Base-by-base conservation (phyloP, 2,888 invertebrate genomes). In the Eupithecia insigniata region DNA sequence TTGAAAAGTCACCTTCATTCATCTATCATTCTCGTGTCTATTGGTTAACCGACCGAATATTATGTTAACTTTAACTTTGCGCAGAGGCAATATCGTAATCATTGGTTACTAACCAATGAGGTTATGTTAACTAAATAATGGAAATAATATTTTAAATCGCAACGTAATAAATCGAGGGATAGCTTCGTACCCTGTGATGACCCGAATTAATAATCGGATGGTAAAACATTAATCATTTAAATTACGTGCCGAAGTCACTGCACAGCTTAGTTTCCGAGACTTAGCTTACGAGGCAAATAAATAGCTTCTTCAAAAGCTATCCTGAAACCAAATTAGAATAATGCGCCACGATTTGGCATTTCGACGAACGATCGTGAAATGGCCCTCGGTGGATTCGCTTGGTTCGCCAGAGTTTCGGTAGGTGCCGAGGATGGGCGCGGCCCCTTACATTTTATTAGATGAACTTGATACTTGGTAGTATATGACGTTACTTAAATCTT, bases 31-130 rank as follows among this genome's bases (percentile, higher is more conserved):
- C n/a, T n/a, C n/a, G n/a, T n/a, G n/a, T n/a, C 43, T 7, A 6
- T 12, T 43, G 18, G 43, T 43, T 43, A 5, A 39, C 43, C n/a
- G 8, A 14, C n/a, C 10, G 46, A 46, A 46, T 46, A 46, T 51
- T 22, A 7, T 7, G 5, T n/a, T 18, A 1, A 46, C 0, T 55
- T 94, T 86, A 97, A 96, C 97, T 97, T 97, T 97, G 97, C 97
- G 97, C 97, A 97, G 97, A 95, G 97, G 97, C 97, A 96, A 96
- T 97, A 97, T 97, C 97, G 97, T 97, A 97, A 97, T n/a, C n/a
- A n/a, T n/a, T n/a, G n/a, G n/a, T n/a, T n/a, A n/a, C n/a, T n/a
- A n/a, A n/a, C n/a, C n/a, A n/a, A n/a, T n/a, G n/a, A n/a, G n/a
- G n/a, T n/a, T n/a, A 5, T 34, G 1, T 39, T 39, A 18, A 39